phyloP scores from a whole-genome alignment of 2,113 vertebrate genomes.

The Aptenodytes patagonicus region DNA sequence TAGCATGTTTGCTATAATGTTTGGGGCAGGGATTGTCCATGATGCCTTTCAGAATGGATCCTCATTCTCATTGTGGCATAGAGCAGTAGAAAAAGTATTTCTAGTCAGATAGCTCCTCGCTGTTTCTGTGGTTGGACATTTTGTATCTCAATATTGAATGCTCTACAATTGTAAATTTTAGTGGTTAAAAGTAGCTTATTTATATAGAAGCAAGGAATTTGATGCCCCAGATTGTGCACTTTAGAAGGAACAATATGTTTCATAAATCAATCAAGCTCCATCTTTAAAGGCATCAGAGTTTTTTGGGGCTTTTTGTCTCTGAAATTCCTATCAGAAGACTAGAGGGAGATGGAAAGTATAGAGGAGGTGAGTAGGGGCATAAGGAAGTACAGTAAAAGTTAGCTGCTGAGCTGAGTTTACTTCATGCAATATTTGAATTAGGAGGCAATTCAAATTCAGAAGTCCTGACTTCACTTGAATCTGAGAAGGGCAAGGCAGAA shows the following conservation, averaged over 20 bases:
- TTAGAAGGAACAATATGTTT: not conserved
- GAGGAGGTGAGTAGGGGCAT: not conserved
- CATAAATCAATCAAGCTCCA: not conserved
- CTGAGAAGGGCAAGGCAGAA: not conserved
- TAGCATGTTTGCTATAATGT: not conserved
- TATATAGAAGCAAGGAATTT: not conserved
- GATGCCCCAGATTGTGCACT: not conserved
- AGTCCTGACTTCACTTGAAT: not conserved
- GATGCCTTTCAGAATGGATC: not conserved
- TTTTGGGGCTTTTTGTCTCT: not conserved
- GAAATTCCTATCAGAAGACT: not conserved
- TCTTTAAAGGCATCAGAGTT: fast-evolving
- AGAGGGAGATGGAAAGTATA: not conserved
- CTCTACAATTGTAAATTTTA: not conserved
- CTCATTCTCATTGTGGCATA: not conserved
- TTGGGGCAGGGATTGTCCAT: not conserved
- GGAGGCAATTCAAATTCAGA: not conserved
- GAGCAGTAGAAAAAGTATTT: not conserved
- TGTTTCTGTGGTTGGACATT: not conserved
- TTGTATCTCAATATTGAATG: not conserved
- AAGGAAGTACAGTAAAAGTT: not conserved
- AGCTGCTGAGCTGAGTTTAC: not conserved
- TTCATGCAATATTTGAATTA: not conserved
- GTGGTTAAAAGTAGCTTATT: not conserved
- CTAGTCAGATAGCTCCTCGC: not conserved